Base-by-base conservation (phyloP, 1,140 invertebrate species). In the Zaprionus kolodkinae region DNA sequence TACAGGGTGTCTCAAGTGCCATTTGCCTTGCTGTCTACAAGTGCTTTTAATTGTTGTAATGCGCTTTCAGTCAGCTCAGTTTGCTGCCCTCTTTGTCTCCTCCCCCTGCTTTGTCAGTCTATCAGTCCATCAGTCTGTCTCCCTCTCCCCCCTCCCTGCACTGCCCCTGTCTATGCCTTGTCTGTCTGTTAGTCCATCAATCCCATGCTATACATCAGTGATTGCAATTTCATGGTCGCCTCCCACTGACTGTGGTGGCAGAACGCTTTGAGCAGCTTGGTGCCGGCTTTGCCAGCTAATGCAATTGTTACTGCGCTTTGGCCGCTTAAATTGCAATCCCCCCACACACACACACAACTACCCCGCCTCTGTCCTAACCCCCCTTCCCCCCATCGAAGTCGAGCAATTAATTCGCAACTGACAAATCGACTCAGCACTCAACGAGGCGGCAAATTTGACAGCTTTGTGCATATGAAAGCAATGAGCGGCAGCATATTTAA, bases 41-140 rank as follows among this genome's bases (percentile, higher is more conserved):
- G 69, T 50, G 65, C 48, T 40, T 81, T 82, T 87, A 82, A 86
- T 86, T 82, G 83, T 79, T 76, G 63, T 77, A 86, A 86, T 86
- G 72, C 83, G 79, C 86, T 87, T 86, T 70, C 60, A 66, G 45
- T 82, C 83, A 75, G 65, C 67, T 72, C 71, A 77, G 68, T 63
- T 10, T 15, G 55, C 38, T 11, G 15, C 17, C 33, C 43, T 6
- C 54, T 30, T 3, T 30, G 27, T 30, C 27, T 4, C 27, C 27
- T 30, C 4, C 27, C 27, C 6, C 27, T 4, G 1, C 3, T 6
- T 6, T 30, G 27, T 62, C 30, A 35, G 27, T 55, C 25, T 1
- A 27, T 2, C 56, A 35, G 27, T 60, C 30, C 4, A n/a, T 35
- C 25, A 52, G 21, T 55, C 27, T 9, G 30, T 68, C 30, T 5